Evolutionary conservation across 2,888 invertebrate species (phyloP), one percentile per base, ranked within the genome.

Genomic region (Drosophila picticornis): DNA sequence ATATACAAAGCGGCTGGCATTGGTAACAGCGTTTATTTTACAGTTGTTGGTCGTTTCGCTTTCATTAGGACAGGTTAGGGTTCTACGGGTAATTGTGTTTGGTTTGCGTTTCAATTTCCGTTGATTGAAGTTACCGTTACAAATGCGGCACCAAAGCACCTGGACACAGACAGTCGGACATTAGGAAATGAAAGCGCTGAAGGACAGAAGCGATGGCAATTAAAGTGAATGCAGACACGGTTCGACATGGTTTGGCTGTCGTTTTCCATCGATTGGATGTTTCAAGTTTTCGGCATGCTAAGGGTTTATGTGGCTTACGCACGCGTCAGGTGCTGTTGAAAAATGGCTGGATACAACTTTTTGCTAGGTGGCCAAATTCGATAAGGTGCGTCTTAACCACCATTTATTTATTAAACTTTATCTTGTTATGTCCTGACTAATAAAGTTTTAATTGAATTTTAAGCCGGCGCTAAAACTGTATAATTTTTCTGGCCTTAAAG

Each of bases 401-500:
- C 77, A 79, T 58, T 57, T 57, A 70, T 71, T 75, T 77, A 70
- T 70, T 77, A 72, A 81, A 68, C 62, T 75, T 77, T 43, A 51
- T 68, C 76, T 59, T 51, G 62, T 65, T 72, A 38, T 55, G 69
- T 66, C 27, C 61, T 60, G 68, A 69, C 76, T 75, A 74, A 75
- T 79, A 72, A 86, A 83, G 64, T 90, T 86, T 85, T 86, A 86
- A 86, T 90, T 90, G 83, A 78, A 83, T 86, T 88, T 58, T 57
- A 53, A 75, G 71, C 72, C 72, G 31, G 65, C 50, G 38, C 69
- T 66, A 71, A 71, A 76, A 67, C 38, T 75, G 72, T 61, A 55
- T 59, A 72, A 67, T 70, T 72, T 56, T 68, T 60, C 43, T 57
- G 46, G 4, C 51, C 27, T 50, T 38, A 62, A 58, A 31, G 25